A percentile compares a stretch with the other conserved stretches of the same genome.
phyloP scores from a whole-genome alignment of 2,113 vertebrate genomes.

The Indicator indicator region DNA sequence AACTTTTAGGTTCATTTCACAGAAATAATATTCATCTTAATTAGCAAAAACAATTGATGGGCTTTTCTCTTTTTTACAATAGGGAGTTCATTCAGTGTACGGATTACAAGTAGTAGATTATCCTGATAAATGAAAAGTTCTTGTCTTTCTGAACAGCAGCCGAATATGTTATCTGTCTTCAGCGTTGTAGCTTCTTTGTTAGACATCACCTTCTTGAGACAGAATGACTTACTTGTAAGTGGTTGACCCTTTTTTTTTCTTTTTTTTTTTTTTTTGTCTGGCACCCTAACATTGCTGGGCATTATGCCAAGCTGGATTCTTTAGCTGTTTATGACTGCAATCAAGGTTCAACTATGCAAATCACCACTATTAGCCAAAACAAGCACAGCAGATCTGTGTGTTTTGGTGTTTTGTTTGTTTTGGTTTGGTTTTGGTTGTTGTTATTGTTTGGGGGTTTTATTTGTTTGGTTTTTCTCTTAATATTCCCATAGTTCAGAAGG shows the following conservation, averaged over 20 bases:
- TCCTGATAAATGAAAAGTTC: constrained; percentile 79
- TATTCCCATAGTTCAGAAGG: constrained; percentile 53
- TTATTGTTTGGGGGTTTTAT: no score
- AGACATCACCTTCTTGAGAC: constrained; percentile 67
- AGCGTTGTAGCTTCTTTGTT: constrained; percentile 64
- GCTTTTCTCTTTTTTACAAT: constrained; percentile 73
- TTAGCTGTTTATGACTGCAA: constrained; percentile 66
- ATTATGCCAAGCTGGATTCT: constrained; percentile 57
- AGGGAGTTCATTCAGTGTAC: constrained; percentile 75
- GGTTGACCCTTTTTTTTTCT: constrained; percentile 27
- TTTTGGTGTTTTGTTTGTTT: no score
- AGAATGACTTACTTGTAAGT: constrained; percentile 50
- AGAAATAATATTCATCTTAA: constrained; percentile 87
- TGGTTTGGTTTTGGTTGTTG: no score
- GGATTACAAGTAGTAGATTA: constrained; percentile 80
- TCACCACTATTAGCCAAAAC: constrained; percentile 65
- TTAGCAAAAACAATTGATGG: constrained; percentile 88
- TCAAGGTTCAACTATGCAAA: constrained; percentile 70
- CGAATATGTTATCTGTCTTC: constrained; percentile 61
- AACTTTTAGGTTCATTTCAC: constrained; percentile 84
- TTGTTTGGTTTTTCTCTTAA: neutral
- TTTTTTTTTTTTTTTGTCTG: constrained; percentile 45
- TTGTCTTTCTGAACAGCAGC: constrained; percentile 75
- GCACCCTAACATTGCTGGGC: constrained; percentile 64
- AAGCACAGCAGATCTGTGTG: constrained; percentile 49